Conservation (phyloP, 2,113 vertebrate genomes). For the Serinus canaria region DNA sequence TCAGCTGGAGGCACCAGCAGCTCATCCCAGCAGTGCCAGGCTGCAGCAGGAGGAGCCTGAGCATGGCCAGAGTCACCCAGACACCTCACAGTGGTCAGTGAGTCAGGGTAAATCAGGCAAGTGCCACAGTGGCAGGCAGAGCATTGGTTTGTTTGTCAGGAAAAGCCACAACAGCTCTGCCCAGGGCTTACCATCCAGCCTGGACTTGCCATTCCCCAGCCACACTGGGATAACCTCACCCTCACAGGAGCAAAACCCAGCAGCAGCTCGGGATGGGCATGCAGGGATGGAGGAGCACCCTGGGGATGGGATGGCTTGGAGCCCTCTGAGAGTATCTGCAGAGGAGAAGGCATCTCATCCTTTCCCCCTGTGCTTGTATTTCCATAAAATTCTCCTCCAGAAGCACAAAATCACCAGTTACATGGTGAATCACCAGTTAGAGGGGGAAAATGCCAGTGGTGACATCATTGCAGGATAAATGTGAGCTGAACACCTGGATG, state of each 20-base stretch:
- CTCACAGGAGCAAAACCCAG: background rate
- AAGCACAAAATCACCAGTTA: background rate
- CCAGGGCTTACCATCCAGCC: accelerated
- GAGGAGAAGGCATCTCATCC: background rate
- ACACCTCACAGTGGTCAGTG: accelerated
- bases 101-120: background rate
- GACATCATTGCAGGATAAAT: background rate
- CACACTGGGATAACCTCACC: accelerated
- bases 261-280: accelerated
- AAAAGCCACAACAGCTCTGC: background rate
- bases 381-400: background rate
- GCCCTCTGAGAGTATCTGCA: background rate
- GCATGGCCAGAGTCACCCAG: background rate
- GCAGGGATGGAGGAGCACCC: background rate
- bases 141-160: accelerated
- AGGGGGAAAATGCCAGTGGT: background rate
- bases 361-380: background rate
- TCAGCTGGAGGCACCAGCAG: background rate
- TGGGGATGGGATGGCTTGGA: accelerated
- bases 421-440: background rate
- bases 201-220: background rate
- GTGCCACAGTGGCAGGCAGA: accelerated
- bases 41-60: background rate
- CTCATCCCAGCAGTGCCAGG: background rate
- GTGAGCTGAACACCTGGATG: background rate